Evolutionary conservation across 1,140 invertebrate genomes (phyloP).

Genomic region (Apis mellifera): DNA sequence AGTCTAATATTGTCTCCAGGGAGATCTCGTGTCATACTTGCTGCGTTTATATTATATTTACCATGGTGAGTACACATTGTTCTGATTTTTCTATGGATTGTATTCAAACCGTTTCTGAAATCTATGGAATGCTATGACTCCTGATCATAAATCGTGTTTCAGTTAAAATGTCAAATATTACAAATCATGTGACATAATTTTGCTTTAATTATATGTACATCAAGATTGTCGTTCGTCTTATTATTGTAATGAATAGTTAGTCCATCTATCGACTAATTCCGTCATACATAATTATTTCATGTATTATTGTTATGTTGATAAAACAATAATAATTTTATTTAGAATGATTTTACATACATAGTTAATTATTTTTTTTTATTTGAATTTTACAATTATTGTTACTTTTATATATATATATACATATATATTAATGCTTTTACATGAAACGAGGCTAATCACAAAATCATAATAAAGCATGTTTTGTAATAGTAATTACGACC

Average conservation of each 20-base stretch:
- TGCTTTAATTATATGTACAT: background rate
- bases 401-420: background rate
- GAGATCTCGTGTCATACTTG: slow-evolving; percentile 4
- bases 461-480: slow-evolving; percentile 15
- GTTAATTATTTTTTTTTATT: slow-evolving; percentile 8
- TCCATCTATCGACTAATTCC: background rate
- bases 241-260: background rate
- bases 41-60: slow-evolving; percentile 26
- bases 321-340: background rate
- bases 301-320: too few relatives aligned
- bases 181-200: slow-evolving; percentile 15
- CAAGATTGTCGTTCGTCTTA: background rate
- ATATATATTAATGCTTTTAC: slow-evolving; percentile 8
- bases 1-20: slow-evolving; percentile 25
- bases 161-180: background rate
- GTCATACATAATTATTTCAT: background rate
- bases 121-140: background rate
- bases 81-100: slow-evolving; percentile 9
- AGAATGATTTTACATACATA: background rate
- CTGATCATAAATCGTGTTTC: slow-evolving; percentile 30
- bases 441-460: slow-evolving; percentile 39
- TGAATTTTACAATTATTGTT: background rate
- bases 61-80: slow-evolving; percentile 55
- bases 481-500: slow-evolving; percentile 54
- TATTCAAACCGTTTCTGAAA: slow-evolving; percentile 4